Evolutionary conservation across 2,113 vertebrate genomes (phyloP), one percentile per base, ranked within the genome.

Genomic region (Setophaga kirtlandii): DNA sequence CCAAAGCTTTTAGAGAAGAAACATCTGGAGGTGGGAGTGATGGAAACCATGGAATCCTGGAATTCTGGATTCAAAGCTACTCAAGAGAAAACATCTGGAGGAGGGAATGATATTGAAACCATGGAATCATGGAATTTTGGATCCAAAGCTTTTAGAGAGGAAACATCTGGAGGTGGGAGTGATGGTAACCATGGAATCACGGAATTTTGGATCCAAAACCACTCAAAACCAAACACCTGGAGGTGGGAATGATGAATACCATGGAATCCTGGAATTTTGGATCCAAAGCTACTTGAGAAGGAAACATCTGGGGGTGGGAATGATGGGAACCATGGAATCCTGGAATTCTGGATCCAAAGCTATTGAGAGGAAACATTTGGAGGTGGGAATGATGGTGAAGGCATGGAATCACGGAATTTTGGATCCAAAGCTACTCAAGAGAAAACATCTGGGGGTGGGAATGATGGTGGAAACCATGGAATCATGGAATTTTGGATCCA

Each of bases 141-240:
- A 8, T 42, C 42, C 16, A 42, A 16, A 42, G 42, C 49, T 69
- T 14, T 21, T 33, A 0, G 10, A 76, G 62, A 44, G 17, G 37
- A 15, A 92, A 13, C 30, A 25, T 16, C n/a, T 56, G 35, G 62
- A 79, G 63, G 27, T 33, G 44, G 24, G 10, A n/a, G 9, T 39
- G 41, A 16, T 1, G 24, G 23, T 10, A 41, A 30, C 6, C 27
- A 30, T 52, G 50, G 27, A 30, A 52, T 33, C 3, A 1, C 0
- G 10, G 17, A 39, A 77, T 33, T 50, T 2, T 50, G 47, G 74
- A 41, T 58, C 47, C 22, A 37, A 68, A 78, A 30, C 49, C 74
- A 27, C 12, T 42, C 0, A 12, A 75, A 56, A 39, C 18, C 37
- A 11, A 92, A 14, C n/a, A 25, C 19, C 31, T 52, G 35, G 62